phyloP scores from a whole-genome alignment of 2,113 vertebrate genomes.

The Tylochromis polylepis region DNA sequence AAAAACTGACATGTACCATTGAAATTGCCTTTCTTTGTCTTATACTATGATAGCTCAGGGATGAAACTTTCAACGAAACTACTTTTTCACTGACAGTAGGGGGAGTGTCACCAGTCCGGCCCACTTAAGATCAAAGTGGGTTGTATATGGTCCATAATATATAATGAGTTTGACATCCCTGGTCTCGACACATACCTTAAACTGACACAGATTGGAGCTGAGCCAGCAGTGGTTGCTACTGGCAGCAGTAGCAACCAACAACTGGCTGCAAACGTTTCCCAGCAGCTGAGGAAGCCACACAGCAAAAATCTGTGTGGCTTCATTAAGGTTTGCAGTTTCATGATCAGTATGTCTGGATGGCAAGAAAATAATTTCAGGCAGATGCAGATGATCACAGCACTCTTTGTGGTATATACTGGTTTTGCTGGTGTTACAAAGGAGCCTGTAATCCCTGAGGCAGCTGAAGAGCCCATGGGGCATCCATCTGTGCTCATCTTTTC shows the following conservation, averaged over 20 bases:
- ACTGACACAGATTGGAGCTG: neutral
- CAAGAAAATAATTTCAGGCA: neutral
- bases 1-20: neutral
- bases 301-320: rapidly evolving
- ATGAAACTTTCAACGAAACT: neutral
- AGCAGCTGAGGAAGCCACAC: neutral
- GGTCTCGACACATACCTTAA: rapidly evolving
- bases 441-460: neutral
- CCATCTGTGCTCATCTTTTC: neutral
- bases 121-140: neutral
- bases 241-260: neutral
- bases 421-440: neutral
- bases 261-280: neutral
- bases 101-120: neutral
- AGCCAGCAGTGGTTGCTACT: neutral
- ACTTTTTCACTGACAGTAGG: neutral
- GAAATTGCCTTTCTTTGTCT: neutral
- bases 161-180: neutral
- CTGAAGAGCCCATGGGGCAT: neutral
- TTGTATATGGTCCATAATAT: neutral
- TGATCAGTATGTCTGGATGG: neutral
- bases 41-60: neutral
- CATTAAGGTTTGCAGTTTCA: neutral
- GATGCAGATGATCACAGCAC: neutral
- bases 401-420: neutral